Base-by-base conservation (phyloP, 2,113 vertebrate genomes). In the Passer montanus region DNA sequence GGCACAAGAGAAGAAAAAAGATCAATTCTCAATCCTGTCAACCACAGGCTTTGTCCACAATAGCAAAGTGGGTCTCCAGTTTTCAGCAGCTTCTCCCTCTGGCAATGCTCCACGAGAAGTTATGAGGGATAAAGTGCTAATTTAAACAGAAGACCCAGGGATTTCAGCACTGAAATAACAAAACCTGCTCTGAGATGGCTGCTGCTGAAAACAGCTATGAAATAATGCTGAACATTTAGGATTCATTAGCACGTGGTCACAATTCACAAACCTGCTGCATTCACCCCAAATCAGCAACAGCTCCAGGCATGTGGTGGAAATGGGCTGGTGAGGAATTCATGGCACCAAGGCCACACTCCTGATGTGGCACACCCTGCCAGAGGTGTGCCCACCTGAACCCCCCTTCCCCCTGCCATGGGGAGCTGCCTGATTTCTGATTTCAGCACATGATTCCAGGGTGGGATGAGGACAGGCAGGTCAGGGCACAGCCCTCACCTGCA, bases 401-500 rank as follows among this genome's bases (percentile, higher is more conserved):
- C 10, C 75, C 39, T 21, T 28, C 26, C 35, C 23, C 67, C 11
- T 9, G 6, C 4, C 35, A 4, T 0, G 0, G 3, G 35, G 60
- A 49, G 31, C 6, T 16, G 37, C 19, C 43, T 10, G n/a, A 2
- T 5, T 39, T 15, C 43, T 10, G n/a, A 2, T 5, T 39, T 15
- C 10, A 41, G 59, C 9, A 17, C 11, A 1, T 2, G 22, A 35
- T 4, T n/a, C 37, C 68, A 69, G 59, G 18, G 12, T 7, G 78
- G 74, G 17, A 59, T 4, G 2, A 28, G 24, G 37, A 44, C 4
- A 5, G 26, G 33, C 2, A 2, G 53, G 6, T 0, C 7, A 33
- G 26, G 24, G 31, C 4, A 44, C 53, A 55, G 53, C 39, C 33
- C 60, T 46, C 10, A 55, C 26, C 63, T 17, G 52, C 3, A 2